Evolutionary conservation across 2,888 invertebrate species (phyloP).

Genomic region (Thecophora atra): DNA sequence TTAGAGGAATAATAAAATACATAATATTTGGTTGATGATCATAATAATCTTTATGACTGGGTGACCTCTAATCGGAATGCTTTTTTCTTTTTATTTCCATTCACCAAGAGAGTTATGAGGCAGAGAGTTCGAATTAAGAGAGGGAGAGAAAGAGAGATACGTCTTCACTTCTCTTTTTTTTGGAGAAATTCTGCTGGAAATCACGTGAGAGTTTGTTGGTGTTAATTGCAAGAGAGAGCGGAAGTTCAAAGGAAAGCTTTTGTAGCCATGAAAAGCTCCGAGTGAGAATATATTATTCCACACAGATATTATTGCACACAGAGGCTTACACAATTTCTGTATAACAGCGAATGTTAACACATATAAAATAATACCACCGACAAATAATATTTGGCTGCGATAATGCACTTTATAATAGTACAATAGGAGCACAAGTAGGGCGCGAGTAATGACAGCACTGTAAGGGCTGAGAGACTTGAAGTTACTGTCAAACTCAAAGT

Average conservation of each 20-base stretch:
- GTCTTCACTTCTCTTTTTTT: no score
- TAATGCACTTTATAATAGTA: no score
- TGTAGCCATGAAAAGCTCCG: neutral
- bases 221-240: neutral
- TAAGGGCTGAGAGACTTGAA: no score
- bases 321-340: neutral
- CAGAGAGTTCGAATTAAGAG: no score
- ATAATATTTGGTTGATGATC: no score
- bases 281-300: neutral
- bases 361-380: no score
- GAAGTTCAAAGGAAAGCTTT: constrained; percentile 14
- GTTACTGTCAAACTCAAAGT: no score
- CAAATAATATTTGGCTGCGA: no score
- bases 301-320: neutral
- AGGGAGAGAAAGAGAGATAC: constrained; percentile 8
- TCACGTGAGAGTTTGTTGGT: neutral
- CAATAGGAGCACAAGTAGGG: no score
- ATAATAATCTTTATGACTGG: no score
- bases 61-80: constrained; percentile 35
- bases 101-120: neutral
- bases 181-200: neutral
- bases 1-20: no score
- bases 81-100: neutral
- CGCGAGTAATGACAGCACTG: no score
- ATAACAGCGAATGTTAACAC: neutral